These are phyloP conservation scores for Protonibea diacanthus DNA, from an alignment of 2,797 vertebrate genomes.

Conservation along the genomic window DNA sequence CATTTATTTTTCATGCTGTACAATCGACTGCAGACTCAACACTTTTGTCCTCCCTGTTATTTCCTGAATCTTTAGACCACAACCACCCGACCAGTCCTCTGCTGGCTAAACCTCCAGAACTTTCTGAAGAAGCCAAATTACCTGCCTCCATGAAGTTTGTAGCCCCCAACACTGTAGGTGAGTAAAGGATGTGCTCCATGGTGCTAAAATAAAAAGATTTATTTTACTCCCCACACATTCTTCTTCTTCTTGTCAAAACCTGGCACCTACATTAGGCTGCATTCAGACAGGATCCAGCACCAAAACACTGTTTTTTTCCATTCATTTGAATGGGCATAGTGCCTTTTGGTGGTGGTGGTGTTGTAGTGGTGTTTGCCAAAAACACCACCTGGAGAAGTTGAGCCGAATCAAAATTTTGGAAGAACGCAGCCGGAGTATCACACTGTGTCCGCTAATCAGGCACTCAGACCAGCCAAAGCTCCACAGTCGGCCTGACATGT, in stretches of 20 bases:
- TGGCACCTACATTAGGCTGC: neutral
- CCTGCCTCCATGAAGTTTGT: constrained; percentile 94
- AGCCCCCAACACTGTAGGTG: constrained; percentile 92
- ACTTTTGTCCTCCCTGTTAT: neutral
- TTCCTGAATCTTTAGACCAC: constrained; percentile 85
- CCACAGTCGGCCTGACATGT: too few species aligned
- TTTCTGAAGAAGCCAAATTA: constrained; percentile 93
- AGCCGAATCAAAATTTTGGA: too few species aligned
- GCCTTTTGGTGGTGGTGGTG: too few species aligned
- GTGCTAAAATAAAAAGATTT: neutral
- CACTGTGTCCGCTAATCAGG: too few species aligned
- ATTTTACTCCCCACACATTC: too few species aligned
- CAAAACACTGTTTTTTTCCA: too few species aligned
- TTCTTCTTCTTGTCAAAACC: neutral
- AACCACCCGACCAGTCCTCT: constrained; percentile 95
- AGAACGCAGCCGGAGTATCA: too few species aligned
- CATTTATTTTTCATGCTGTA: neutral
- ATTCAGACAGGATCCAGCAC: too few species aligned
- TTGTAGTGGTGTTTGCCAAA: too few species aligned
- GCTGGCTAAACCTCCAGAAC: constrained; percentile 92
- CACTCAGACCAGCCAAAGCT: too few species aligned
- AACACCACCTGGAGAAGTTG: too few species aligned
- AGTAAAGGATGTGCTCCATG: constrained; percentile 67
- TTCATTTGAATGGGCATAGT: too few species aligned
- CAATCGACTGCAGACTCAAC: neutral